A percentile compares a stretch with the other conserved stretches of the same genome.
phyloP scores from a whole-genome alignment of 2,113 vertebrate genomes.

The Oreocharis arfaki region DNA sequence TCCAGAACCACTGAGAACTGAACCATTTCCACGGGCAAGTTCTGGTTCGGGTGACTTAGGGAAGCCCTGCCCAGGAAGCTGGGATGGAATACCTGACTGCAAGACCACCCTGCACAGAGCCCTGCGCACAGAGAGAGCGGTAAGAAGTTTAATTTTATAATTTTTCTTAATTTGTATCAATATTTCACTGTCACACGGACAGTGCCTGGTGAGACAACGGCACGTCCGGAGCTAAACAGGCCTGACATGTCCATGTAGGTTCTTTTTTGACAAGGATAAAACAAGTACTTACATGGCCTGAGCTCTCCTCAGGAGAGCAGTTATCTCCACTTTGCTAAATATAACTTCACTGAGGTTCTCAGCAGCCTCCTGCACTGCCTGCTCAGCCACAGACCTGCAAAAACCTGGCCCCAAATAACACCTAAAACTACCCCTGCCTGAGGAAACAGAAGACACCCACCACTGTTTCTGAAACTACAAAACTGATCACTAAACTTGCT shows the following conservation, averaged over 20 bases:
- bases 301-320: background rate
- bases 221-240: background rate
- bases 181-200: background rate
- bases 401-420: background rate
- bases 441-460: background rate
- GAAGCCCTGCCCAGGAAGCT: background rate
- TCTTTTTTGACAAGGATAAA: background rate
- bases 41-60: background rate
- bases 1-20: background rate
- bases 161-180: background rate
- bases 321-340: background rate
- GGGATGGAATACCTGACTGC: background rate
- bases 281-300: background rate
- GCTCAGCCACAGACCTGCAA: background rate
- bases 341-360: background rate
- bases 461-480: background rate
- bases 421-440: background rate
- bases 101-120: background rate
- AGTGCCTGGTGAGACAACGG: background rate
- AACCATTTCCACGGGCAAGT: background rate
- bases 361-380: background rate
- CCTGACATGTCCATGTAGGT: background rate
- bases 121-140: accelerated
- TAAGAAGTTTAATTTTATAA: background rate
- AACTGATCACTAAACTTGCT: background rate